Evolutionary conservation across 2,888 invertebrate genomes (phyloP).

Genomic region (Dicranocentrus wangi): DNA sequence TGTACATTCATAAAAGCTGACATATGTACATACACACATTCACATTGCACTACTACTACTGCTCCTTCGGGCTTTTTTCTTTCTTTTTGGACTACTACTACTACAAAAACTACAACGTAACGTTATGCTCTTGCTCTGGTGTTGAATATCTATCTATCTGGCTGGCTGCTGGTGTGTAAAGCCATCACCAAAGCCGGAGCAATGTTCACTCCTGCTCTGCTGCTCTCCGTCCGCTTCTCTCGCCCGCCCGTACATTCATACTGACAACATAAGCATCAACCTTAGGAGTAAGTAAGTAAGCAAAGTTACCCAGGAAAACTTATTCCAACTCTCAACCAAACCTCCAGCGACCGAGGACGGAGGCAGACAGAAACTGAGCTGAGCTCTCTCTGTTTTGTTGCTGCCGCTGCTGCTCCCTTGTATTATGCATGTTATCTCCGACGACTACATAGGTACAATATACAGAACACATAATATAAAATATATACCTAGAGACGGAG

Average conservation of each 20-base stretch:
- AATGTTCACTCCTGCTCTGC: no score
- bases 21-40: slow-evolving; percentile 56
- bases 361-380: slow-evolving; percentile 52
- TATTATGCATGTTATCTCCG: slow-evolving; percentile 58
- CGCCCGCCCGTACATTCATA: slow-evolving; percentile 46
- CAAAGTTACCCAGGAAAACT: slow-evolving; percentile 51
- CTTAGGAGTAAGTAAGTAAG: slow-evolving; percentile 24
- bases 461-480: no score
- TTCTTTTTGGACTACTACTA: slow-evolving; percentile 8
- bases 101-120: no score
- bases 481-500: not conserved
- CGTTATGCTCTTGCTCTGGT: slow-evolving; percentile 30
- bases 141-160: slow-evolving; percentile 34
- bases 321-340: slow-evolving; percentile 59
- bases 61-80: slow-evolving; percentile 49
- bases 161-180: no score
- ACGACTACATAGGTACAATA: slow-evolving; percentile 11
- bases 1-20: slow-evolving; percentile 61
- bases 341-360: slow-evolving; percentile 64
- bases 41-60: no score
- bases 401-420: slow-evolving; percentile 40
- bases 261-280: slow-evolving; percentile 52
- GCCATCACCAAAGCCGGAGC: slow-evolving; percentile 53
- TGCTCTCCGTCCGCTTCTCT: no score
- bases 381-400: not conserved